Evolutionary conservation across 1,140 invertebrate species (phyloP).

Genomic region (Alviniconcha marisindica): DNA sequence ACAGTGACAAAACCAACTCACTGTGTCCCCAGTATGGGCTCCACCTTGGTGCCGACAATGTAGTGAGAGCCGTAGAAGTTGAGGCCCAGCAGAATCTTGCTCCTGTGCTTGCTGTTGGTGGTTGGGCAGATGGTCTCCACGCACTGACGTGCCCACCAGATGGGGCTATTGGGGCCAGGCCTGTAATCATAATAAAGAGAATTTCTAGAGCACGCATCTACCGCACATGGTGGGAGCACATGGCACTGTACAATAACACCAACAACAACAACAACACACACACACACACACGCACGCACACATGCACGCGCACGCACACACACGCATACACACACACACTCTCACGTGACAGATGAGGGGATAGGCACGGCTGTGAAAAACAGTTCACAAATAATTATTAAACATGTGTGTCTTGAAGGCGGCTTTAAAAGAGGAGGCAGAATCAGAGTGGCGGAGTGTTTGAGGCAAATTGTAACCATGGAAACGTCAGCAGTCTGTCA

Average conservation of each 20-base stretch:
- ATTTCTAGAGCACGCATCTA: background rate
- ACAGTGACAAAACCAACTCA: no score
- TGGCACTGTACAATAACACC: no score
- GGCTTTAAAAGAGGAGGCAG: no score
- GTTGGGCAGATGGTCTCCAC: conserved; percentile 83
- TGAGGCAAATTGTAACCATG: no score
- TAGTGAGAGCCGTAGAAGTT: conserved; percentile 97
- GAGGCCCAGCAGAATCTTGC: conserved; percentile 90
- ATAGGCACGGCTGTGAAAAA: no score
- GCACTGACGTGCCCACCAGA: conserved; percentile 88
- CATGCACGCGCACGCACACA: background rate
- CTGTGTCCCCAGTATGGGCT: conserved; percentile 86
- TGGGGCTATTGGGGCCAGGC: conserved; percentile 88
- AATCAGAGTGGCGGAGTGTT: no score
- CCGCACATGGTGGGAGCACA: no score
- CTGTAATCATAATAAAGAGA: no score
- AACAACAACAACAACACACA: background rate
- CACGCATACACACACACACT: background rate
- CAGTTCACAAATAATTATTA: no score
- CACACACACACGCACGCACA: background rate
- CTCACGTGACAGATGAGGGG: no score
- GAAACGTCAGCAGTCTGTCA: no score
- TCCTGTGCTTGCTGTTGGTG: conserved; percentile 78
- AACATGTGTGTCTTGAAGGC: no score
- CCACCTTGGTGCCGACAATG: conserved; percentile 82